Evolutionary conservation across 1,140 invertebrate genomes (phyloP).

Genomic region (Drosophila miranda): DNA sequence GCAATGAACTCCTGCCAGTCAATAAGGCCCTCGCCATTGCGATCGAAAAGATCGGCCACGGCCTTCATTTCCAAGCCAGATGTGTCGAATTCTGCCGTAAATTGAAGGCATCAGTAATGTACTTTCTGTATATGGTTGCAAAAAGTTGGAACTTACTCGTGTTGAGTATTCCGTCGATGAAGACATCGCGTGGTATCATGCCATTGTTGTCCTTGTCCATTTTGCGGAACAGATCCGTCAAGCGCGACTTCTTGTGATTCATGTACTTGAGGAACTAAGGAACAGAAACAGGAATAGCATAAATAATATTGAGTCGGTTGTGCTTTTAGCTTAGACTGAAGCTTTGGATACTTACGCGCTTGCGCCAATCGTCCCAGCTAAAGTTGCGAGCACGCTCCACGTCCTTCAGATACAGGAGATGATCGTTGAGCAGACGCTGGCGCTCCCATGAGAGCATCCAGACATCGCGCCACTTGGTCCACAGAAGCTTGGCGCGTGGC

Average conservation of each 20-base stretch:
- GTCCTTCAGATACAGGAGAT: constrained; percentile 95
- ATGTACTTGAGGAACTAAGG: constrained; percentile 98
- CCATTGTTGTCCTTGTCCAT: constrained; percentile 99
- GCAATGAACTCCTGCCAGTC: constrained; percentile 99
- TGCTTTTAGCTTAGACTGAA: too few relatives aligned
- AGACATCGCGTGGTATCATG: constrained; percentile 96
- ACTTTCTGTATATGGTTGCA: too few relatives aligned
- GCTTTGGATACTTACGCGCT: constrained; percentile 87
- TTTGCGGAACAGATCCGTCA: constrained; percentile 99
- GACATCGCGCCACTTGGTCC: constrained; percentile 98
- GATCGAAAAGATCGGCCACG: constrained; percentile 98
- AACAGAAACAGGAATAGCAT: not conserved
- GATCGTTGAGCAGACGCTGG: constrained; percentile 95
- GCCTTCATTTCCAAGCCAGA: constrained; percentile 98
- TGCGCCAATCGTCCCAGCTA: constrained; percentile 99
- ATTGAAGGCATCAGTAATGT: not conserved
- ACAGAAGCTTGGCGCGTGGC: constrained; percentile 93
- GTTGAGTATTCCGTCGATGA: constrained; percentile 98
- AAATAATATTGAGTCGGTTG: not conserved
- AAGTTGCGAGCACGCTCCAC: constrained; percentile 97
- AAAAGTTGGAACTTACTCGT: constrained; percentile 89
- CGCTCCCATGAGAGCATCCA: constrained; percentile 98
- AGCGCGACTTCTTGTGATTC: constrained; percentile 99
- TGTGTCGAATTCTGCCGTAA: constrained; percentile 95
- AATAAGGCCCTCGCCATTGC: constrained; percentile 96